Evolutionary conservation across 1,140 invertebrate species (phyloP).

Genomic region (Drosophila guanche): DNA sequence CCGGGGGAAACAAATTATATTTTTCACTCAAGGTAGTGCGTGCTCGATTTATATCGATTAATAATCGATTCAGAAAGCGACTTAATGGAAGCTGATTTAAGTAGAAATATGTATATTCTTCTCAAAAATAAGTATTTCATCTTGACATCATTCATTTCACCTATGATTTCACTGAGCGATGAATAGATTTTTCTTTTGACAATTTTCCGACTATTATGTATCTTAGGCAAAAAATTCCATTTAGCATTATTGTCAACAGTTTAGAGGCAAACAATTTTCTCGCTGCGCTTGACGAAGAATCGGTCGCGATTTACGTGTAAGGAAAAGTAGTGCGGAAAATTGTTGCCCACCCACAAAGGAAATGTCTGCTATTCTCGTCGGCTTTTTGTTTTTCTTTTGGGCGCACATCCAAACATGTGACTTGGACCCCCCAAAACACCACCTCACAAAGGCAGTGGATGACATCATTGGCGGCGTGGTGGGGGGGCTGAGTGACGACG

Average conservation of each 20-base stretch:
- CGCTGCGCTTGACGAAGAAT: conserved; percentile 25
- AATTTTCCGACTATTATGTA: not conserved
- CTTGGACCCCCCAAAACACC: conserved; percentile 25
- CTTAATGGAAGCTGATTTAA: too few relatives aligned
- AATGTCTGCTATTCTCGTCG: conserved; percentile 26
- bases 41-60: too few relatives aligned
- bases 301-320: conserved; percentile 26
- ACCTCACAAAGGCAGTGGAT: conserved; percentile 12
- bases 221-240: not conserved
- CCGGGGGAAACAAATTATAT: not conserved
- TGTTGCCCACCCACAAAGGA: conserved; percentile 34
- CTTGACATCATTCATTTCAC: too few relatives aligned
- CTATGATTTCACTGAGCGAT: not conserved
- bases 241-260: conserved; percentile 27
- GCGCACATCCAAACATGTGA: conserved; percentile 71
- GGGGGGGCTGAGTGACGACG: conserved; percentile 32
- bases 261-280: conserved; percentile 28
- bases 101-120: too few relatives aligned
- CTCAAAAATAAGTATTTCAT: too few relatives aligned
- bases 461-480: conserved; percentile 59
- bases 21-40: too few relatives aligned
- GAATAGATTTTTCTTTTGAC: not conserved
- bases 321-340: conserved; percentile 12
- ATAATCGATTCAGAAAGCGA: too few relatives aligned
- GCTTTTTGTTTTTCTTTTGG: conserved; percentile 31